phyloP scores from a whole-genome alignment of 2,888 invertebrate species.

The Allophyes oxyacanthae region DNA sequence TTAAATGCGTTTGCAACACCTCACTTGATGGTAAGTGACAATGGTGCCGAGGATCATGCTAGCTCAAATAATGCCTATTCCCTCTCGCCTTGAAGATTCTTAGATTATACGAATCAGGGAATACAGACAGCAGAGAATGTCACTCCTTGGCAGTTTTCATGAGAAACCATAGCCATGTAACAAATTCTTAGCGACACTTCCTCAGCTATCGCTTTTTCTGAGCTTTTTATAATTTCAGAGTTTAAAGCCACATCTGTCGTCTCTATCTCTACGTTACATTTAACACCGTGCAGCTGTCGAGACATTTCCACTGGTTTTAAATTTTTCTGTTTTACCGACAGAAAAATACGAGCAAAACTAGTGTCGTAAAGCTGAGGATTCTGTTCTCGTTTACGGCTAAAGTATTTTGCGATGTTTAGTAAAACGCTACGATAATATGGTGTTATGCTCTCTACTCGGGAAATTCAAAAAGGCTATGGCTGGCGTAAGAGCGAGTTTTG shows the following conservation, averaged over 20 bases:
- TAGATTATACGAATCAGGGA: no score
- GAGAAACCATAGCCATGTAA: no score
- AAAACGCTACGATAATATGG: conserved; percentile 57
- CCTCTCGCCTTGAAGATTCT: no score
- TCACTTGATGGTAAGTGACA: no score
- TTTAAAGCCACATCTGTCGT: conserved; percentile 52
- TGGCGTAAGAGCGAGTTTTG: neutral
- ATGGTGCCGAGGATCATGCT: no score
- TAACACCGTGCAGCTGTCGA: conserved; percentile 76
- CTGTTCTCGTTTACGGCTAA: conserved; percentile 64
- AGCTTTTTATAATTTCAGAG: neutral
- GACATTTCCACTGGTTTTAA: conserved; percentile 73
- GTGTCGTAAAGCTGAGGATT: conserved; percentile 52
- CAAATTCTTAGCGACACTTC: no score
- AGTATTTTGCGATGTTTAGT: conserved; percentile 66
- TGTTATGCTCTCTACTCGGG: conserved; percentile 19
- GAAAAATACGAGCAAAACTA: conserved; percentile 66
- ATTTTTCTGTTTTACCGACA: conserved; percentile 71
- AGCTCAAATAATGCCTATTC: no score
- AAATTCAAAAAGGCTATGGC: conserved; percentile 16
- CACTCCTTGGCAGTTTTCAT: no score
- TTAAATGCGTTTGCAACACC: no score
- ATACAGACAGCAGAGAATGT: no score
- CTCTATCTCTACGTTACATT: conserved; percentile 52
- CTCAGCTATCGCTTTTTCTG: no score